A percentile compares a stretch with the other conserved stretches of the same genome.
Evolutionary conservation across 1,140 invertebrate genomes (phyloP).

Genomic region (Cotesia chilonis): DNA sequence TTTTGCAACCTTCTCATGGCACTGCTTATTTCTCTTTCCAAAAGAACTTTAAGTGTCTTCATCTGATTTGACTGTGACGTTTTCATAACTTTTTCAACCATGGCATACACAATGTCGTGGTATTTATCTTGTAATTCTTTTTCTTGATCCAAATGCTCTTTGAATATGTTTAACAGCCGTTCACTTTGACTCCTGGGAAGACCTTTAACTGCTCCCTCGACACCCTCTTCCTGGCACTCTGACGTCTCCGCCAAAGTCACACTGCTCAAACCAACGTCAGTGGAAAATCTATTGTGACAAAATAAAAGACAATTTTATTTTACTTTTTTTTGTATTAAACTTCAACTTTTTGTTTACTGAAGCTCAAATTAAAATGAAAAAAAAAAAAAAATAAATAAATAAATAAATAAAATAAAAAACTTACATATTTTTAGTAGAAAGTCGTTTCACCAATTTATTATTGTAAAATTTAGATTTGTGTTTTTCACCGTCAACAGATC

Average conservation of each 20-base stretch:
- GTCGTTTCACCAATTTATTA: constrained; percentile 78
- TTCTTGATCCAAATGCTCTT: constrained; percentile 79
- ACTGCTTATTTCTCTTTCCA: constrained; percentile 82
- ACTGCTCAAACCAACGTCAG: constrained; percentile 50
- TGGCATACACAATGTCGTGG: constrained; percentile 78
- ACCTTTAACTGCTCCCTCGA: constrained; percentile 60
- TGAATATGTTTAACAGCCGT: constrained; percentile 71
- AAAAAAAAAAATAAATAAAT: constrained; percentile 47
- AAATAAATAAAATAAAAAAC: constrained; percentile 41
- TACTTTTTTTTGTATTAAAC: no score
- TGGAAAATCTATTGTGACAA: constrained; percentile 56
- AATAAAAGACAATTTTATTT: not conserved
- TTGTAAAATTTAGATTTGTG: constrained; percentile 76
- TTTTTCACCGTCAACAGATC: constrained; percentile 69
- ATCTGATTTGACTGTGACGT: constrained; percentile 81
- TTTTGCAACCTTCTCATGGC: constrained; percentile 85
- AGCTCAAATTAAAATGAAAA: not conserved
- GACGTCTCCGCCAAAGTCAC: constrained; percentile 49
- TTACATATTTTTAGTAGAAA: constrained; percentile 86
- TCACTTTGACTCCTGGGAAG: constrained; percentile 74
- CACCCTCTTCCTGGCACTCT: constrained; percentile 63
- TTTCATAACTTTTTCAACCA: constrained; percentile 82
- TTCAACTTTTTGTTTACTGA: no score
- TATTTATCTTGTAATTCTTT: constrained; percentile 85
- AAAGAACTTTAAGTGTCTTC: constrained; percentile 71